Conservation (phyloP, 1,140 invertebrate genomes). For the Drosophila bocqueti region DNA sequence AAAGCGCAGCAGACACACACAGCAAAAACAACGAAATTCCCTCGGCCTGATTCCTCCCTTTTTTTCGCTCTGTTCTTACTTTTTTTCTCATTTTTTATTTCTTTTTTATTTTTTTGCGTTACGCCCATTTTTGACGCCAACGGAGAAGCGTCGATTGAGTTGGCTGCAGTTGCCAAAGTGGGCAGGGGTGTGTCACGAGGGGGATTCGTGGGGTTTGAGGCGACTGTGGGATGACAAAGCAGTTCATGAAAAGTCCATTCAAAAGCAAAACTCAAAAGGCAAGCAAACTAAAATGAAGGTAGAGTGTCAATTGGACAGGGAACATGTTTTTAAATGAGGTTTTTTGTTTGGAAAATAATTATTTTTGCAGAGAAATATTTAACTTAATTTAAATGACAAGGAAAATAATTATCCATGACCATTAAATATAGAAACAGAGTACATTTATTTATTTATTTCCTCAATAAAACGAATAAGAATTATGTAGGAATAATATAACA, state of each 20-base stretch:
- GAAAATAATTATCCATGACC: neutral
- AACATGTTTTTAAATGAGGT: slow-evolving; percentile 22
- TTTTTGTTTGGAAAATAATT: neutral
- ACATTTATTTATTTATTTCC: too few species aligned
- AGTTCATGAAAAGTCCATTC: slow-evolving; percentile 51
- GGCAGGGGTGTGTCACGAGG: neutral
- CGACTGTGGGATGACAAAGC: slow-evolving; percentile 17
- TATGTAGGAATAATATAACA: too few species aligned
- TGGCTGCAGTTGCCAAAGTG: slow-evolving; percentile 55
- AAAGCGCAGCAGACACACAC: slow-evolving; percentile 66
- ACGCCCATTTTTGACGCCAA: slow-evolving; percentile 79
- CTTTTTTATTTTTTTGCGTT: slow-evolving; percentile 17
- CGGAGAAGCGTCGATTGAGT: slow-evolving; percentile 43
- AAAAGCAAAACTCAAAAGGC: slow-evolving; percentile 56
- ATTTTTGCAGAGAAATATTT: neutral
- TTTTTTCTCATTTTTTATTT: neutral
- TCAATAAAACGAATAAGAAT: too few species aligned
- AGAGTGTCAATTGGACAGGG: slow-evolving; percentile 7
- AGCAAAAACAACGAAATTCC: slow-evolving; percentile 32
- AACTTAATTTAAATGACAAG: neutral
- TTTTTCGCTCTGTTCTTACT: neutral
- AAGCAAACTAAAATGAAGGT: slow-evolving; percentile 20
- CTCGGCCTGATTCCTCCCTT: slow-evolving; percentile 42
- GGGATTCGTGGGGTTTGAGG: neutral
- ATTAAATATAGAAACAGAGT: too few species aligned